A percentile compares a stretch with the other conserved stretches of the same genome.
phyloP scores from a whole-genome alignment of 1,140 invertebrate species.

The Hylaeus anthracinus region DNA sequence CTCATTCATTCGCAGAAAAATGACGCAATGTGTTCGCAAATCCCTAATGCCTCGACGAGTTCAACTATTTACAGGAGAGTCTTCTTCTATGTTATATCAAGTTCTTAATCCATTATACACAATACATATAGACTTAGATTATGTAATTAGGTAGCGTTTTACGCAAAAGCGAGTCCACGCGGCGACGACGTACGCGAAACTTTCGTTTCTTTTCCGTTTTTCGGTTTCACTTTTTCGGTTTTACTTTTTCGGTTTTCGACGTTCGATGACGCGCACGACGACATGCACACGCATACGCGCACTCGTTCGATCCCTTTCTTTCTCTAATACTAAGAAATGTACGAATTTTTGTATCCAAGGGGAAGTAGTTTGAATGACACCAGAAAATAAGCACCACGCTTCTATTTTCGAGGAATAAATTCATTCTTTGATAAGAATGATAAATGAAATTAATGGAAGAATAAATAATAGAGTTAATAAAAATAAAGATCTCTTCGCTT shows the following conservation, averaged over 20 bases:
- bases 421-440: too few species aligned
- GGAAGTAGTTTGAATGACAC: too few species aligned
- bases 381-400: too few species aligned
- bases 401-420: too few species aligned
- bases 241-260: neutral
- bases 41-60: conserved; percentile 79
- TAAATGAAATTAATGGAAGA: too few species aligned
- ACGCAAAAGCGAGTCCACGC: conserved; percentile 61
- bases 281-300: neutral
- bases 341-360: too few species aligned
- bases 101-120: conserved; percentile 80
- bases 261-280: conserved; percentile 9
- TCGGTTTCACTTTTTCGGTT: too few species aligned
- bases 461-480: too few species aligned
- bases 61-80: conserved; percentile 79
- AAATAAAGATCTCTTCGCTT: too few species aligned
- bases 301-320: conserved; percentile 28
- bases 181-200: conserved; percentile 28
- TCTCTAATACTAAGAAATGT: conserved; percentile 18
- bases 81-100: conserved; percentile 78
- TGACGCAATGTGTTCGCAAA: conserved; percentile 76
- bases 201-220: neutral
- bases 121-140: conserved; percentile 79
- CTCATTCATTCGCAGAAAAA: conserved; percentile 69
- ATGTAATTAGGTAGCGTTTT: conserved; percentile 56